These are phyloP conservation scores for Malacoctenus gilli DNA, from an alignment of 2,797 vertebrate species.

Conservation along the genomic window DNA sequence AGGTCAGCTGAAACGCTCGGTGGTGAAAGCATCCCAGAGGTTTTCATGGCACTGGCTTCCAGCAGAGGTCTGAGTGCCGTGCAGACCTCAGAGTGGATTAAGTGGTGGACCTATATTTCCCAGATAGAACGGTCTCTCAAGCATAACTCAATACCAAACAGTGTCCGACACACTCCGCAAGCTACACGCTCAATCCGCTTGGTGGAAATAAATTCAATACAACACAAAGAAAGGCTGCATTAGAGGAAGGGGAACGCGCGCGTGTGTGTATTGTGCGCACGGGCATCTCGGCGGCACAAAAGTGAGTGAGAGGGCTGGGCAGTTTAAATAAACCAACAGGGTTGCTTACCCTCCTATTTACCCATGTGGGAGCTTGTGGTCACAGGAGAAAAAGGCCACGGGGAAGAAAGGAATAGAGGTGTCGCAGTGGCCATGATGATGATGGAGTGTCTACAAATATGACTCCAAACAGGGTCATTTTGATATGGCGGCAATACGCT, in stretches of 20 bases:
- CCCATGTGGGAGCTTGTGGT: slow-evolving; percentile 62
- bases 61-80: slow-evolving; percentile 51
- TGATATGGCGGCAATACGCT: slow-evolving; percentile 77
- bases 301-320: slow-evolving; percentile 55
- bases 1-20: slow-evolving; percentile 63
- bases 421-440: slow-evolving; percentile 76
- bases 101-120: slow-evolving; percentile 64
- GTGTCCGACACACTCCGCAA: slow-evolving; percentile 67
- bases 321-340: slow-evolving; percentile 76
- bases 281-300: slow-evolving; percentile 48
- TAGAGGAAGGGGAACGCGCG: slow-evolving; percentile 31
- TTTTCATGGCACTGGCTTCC: slow-evolving; percentile 53
- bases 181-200: slow-evolving; percentile 67
- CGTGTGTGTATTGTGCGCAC: slow-evolving; percentile 37
- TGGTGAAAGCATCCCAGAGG: slow-evolving; percentile 58
- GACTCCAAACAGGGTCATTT: slow-evolving; percentile 85
- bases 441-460: slow-evolving; percentile 86
- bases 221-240: slow-evolving; percentile 52
- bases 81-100: slow-evolving; percentile 65
- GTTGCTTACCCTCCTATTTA: slow-evolving; percentile 70
- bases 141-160: slow-evolving; percentile 76
- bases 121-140: slow-evolving; percentile 67
- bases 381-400: slow-evolving; percentile 72
- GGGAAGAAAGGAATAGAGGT: slow-evolving; percentile 76
- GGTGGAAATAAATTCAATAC: slow-evolving; percentile 71